These are phyloP conservation scores for Protobothrops mucrosquamatus DNA, from an alignment of 2,113 vertebrate genomes.

Conservation along the genomic window DNA sequence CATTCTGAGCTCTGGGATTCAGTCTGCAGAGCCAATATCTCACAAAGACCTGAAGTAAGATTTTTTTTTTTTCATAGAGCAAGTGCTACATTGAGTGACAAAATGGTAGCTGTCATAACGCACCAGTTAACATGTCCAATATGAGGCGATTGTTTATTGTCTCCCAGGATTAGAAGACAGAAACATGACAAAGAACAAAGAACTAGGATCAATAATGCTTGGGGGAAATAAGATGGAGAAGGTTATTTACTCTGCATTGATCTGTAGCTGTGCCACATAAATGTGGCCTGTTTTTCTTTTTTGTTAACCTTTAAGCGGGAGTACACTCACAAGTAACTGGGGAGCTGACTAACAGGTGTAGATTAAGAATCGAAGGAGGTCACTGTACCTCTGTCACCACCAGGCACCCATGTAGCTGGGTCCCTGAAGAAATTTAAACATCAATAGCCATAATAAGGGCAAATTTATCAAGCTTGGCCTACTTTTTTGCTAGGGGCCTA, in stretches of 20 bases:
- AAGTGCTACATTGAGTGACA: conserved; percentile 70
- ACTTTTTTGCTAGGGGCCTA: conserved; percentile 71
- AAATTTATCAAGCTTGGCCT: conserved; percentile 85
- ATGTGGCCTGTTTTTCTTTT: conserved; percentile 97
- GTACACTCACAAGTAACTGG: conserved; percentile 92
- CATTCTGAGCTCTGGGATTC: background rate
- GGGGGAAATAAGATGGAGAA: conserved; percentile 99
- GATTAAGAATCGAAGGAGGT: conserved; percentile 98
- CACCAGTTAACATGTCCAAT: conserved; percentile 78
- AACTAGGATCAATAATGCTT: conserved; percentile 92
- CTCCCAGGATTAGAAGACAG: conserved; percentile 81
- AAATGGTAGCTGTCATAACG: conserved; percentile 81
- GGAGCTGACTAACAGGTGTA: conserved; percentile 98
- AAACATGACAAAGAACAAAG: conserved; percentile 86
- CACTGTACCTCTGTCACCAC: conserved; percentile 87
- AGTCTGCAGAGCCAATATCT: conserved; percentile 18
- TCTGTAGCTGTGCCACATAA: conserved; percentile 86
- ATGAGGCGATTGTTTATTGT: conserved; percentile 73
- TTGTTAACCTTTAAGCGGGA: conserved; percentile 99
- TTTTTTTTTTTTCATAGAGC: conserved; percentile 47
- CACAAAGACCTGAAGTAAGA: conserved; percentile 43
- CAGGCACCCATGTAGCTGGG: conserved; percentile 86
- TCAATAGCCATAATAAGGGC: conserved; percentile 90
- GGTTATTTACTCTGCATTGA: conserved; percentile 99
- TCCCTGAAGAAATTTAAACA: conserved; percentile 90